Evolutionary conservation across 2,888 invertebrate genomes (phyloP).

Genomic region (Agrotis segetum): DNA sequence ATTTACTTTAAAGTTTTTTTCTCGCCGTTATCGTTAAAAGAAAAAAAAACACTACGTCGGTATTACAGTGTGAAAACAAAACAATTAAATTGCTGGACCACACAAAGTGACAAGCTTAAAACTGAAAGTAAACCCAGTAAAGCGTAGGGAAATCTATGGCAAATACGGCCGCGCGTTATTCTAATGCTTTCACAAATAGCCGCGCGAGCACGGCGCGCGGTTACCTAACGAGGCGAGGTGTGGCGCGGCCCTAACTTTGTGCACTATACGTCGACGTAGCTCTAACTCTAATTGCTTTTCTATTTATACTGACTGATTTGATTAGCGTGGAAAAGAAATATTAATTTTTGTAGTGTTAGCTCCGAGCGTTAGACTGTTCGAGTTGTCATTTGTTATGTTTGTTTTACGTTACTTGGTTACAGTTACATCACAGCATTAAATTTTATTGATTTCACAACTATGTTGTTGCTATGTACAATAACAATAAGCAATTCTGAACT

Average conservation of each 20-base stretch:
- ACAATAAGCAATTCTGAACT: slow-evolving; percentile 24
- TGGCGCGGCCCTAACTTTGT: slow-evolving; percentile 55
- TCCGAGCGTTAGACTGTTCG: neutral
- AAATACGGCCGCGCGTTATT: slow-evolving; percentile 81
- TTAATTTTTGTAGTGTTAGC: neutral
- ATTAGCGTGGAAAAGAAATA: slow-evolving; percentile 28
- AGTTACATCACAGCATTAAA: neutral
- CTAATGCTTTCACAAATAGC: slow-evolving; percentile 86
- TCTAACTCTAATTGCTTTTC: slow-evolving; percentile 44
- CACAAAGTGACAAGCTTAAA: slow-evolving; percentile 85
- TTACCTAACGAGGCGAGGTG: slow-evolving; percentile 44
- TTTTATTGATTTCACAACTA: slow-evolving; percentile 11
- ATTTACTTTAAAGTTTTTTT: slow-evolving; percentile 34
- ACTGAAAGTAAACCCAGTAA: slow-evolving; percentile 83
- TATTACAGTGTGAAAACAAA: slow-evolving; percentile 55
- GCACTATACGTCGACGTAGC: slow-evolving; percentile 31
- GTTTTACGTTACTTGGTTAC: neutral
- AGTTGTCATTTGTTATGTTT: slow-evolving; percentile 5
- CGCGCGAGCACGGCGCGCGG: slow-evolving; percentile 53
- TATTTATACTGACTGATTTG: slow-evolving; percentile 38
- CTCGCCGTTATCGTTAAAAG: slow-evolving; percentile 36
- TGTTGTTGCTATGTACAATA: neutral
- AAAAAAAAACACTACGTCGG: slow-evolving; percentile 36
- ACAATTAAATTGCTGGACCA: slow-evolving; percentile 74
- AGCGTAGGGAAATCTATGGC: slow-evolving; percentile 81